Evolutionary conservation across 1,140 invertebrate species (phyloP), one percentile per base, ranked within the genome.

Genomic region (Mycetomoellerius zeteki): DNA sequence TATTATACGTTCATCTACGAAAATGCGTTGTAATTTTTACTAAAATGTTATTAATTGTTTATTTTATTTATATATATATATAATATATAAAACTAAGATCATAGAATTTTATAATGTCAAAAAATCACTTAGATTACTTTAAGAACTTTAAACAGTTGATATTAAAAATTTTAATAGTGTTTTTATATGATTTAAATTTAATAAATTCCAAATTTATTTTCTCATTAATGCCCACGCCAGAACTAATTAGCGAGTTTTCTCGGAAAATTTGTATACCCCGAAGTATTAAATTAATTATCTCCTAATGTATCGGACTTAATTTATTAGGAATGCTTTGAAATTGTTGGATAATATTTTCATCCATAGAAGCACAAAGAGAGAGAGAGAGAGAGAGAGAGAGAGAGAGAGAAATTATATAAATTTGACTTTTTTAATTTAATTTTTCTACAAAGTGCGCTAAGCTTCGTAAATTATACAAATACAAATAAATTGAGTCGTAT

Each of bases 281-380:
- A 47, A 54, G 52, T 27, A 72, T 82, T 47, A 19, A 82, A 43
- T 81, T 81, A 56, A 81, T 82, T 60, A 47, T 21, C 16, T 24
- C 24, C 21, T 71, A 16, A 47, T 56, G 14, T 58, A 14, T 3
- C 27, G 6, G 0, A 12, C 14, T 73, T 47, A 72, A 58, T 30
- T 82, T 72, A 24, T 60, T 30, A 30, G 52, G 19, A 60, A 82
- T 30, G 30, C 47, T 81, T 81, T 69, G 77, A 69, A n/a, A 27
- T 54, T 12, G 21, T 76, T 43, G 62, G 6, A 19, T 7, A 10
- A 7, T 54, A 69, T 81, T 80, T 80, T 69, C 27, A 30, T 69
- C 2, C 4, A 16, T 21, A 47, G 0, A 54, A 58, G 8, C 37
- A 14, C 10, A 43, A 10, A 43, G 37, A 1, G 33, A 37, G 33